Base-by-base conservation (phyloP, 2,797 vertebrate species). In the Agapornis canus region DNA sequence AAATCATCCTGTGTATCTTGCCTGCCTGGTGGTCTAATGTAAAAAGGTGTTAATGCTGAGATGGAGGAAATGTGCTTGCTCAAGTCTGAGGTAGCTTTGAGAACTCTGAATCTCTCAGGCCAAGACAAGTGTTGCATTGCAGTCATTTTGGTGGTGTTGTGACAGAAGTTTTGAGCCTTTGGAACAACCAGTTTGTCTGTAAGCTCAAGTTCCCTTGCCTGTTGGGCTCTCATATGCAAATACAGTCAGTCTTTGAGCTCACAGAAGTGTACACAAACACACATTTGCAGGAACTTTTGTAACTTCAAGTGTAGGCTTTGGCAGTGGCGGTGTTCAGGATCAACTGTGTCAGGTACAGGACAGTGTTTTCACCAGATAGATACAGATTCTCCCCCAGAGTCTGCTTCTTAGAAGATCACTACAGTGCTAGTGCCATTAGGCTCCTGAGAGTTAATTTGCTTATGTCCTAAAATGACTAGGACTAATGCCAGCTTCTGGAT, bases 181-280 rank as follows among this genome's bases (percentile, higher is more conserved):
- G 40, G 26, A 88, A 43, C 11, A 32, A 29, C 16, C 21, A 7
- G 10, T 57, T 89, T 86, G 10, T 57, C 87, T 86, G 48, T 31
- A 73, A 45, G 37, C 71, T 82, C 13, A 27, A 51, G 26, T 61
- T 7, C 65, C 20, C 20, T 43, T 61, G 17, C 17, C 86, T 75
- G 10, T 5, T 66, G 31, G 18, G 9, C 9, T 47, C 11, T 56
- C 29, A 3, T 39, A 10, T 49, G 39, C 64, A 90, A 17, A 57
- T 37, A 6, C 22, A 61, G 16, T 35, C 29, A 42, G 56, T 43
- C 26, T 86, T 63, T 39, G 65, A n/a, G 81, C n/a, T 81, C 35
- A 42, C 0, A 0, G 43, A 59, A 84, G 22, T 2, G 0, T 19
- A 10, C n/a, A 48, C 9, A n/a, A 11, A 4, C 9, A 31, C 82